Conservation (phyloP, 53 echinoderm and acorn worm genomes). For the Hippasteria phrygiana region DNA sequence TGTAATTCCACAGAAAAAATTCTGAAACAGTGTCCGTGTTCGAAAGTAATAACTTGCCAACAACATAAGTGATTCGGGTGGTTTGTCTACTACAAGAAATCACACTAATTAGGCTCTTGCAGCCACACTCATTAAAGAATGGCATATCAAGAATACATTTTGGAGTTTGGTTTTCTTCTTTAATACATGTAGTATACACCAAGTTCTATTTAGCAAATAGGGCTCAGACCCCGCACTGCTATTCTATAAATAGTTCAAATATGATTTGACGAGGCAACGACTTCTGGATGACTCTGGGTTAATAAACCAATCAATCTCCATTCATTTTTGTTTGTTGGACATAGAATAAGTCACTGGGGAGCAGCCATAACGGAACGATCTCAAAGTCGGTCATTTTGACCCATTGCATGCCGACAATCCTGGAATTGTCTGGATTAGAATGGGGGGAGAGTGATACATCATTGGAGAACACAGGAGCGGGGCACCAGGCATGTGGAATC, state of each 20-base stretch:
- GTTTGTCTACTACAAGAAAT: too few species aligned
- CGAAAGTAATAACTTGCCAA: too few species aligned
- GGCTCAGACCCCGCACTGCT: background rate
- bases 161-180: background rate
- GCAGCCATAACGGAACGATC: constrained; percentile 9
- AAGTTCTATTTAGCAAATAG: background rate
- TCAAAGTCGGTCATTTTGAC: constrained; percentile 34
- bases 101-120: background rate
- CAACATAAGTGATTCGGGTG: too few species aligned
- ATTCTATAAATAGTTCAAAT: background rate
- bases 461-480: constrained; percentile 3
- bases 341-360: constrained; percentile 37
- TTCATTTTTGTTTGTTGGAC: constrained; percentile 26
- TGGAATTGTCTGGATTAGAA: constrained; percentile 52
- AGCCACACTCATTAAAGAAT: background rate
- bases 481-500: constrained; percentile 12
- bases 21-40: too few species aligned
- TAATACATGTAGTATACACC: background rate
- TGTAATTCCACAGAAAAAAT: too few species aligned
- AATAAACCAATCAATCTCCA: constrained; percentile 38
- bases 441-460: constrained; percentile 50
- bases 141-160: background rate
- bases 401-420: constrained; percentile 41
- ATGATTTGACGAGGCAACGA: constrained; percentile 5
- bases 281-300: background rate